A percentile compares a stretch with the other conserved stretches of the same genome.
phyloP scores from a whole-genome alignment of 2,797 vertebrate species.

The Chaetophractus vellerosus region DNA sequence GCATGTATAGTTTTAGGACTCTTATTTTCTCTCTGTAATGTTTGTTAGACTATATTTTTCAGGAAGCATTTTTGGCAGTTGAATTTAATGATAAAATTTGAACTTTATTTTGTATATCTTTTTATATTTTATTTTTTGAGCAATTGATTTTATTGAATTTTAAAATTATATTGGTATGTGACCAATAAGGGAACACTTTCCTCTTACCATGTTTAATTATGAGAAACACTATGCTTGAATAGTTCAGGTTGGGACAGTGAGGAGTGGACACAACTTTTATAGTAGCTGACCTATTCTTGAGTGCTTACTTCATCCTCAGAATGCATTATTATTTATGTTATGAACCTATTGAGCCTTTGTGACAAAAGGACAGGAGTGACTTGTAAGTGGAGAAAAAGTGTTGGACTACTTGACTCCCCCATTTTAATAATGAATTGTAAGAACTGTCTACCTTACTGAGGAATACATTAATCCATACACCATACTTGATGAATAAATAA shows the following conservation, averaged over 20 bases:
- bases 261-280: background rate
- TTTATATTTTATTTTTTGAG: background rate
- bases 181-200: background rate
- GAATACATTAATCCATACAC: background rate
- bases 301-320: constrained; percentile 15
- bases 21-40: background rate
- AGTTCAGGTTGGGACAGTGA: background rate
- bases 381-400: constrained; percentile 21
- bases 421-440: constrained; percentile 13
- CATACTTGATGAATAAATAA: background rate
- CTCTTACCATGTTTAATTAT: background rate
- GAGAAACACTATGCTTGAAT: background rate
- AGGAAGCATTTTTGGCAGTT: background rate
- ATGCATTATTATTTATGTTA: constrained; percentile 32
- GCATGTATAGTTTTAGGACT: background rate
- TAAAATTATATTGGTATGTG: background rate
- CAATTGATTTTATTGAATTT: background rate
- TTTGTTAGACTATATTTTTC: constrained; percentile 10
- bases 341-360: background rate
- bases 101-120: background rate
- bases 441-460: constrained; percentile 5
- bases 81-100: background rate
- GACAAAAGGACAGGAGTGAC: constrained; percentile 45
- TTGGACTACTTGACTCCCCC: background rate
- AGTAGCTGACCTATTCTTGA: background rate